These are phyloP conservation scores for Neolamprologus sp. DNA, from an alignment of 2,113 vertebrate genomes.

Conservation along the genomic window DNA sequence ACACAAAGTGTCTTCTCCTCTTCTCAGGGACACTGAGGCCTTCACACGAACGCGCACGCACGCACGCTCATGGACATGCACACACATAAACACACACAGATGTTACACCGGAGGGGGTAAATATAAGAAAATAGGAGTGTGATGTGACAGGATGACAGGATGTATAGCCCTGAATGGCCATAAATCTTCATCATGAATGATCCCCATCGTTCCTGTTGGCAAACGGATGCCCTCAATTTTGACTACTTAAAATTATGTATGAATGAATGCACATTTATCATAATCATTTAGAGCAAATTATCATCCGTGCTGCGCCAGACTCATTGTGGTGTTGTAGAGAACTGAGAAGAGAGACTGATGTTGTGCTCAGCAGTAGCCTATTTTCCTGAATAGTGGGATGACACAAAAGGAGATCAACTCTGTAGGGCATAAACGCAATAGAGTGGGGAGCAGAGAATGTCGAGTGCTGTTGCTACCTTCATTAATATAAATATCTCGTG, in stretches of 20 bases:
- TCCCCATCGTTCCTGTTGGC: not conserved
- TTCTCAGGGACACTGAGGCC: constrained; percentile 14
- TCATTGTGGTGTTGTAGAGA: not conserved
- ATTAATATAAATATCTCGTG: constrained; percentile 49
- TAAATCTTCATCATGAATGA: not conserved
- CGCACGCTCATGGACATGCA: not conserved
- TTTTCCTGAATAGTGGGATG: constrained; percentile 49
- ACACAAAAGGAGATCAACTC: constrained; percentile 55
- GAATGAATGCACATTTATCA: not conserved
- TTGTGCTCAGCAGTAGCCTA: constrained; percentile 48
- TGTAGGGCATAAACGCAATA: constrained; percentile 39
- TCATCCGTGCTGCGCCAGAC: not conserved
- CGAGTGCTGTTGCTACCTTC: constrained; percentile 35
- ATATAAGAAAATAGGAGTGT: not conserved
- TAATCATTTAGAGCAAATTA: constrained; percentile 22
- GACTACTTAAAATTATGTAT: not conserved
- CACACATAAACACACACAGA: not conserved
- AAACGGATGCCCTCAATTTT: not conserved
- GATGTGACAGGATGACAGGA: not conserved
- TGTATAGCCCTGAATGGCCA: not conserved
- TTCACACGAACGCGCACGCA: not conserved
- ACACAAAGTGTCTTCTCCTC: constrained; percentile 40
- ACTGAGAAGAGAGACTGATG: constrained; percentile 13
- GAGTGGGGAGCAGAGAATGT: constrained; percentile 34
- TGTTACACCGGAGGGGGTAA: not conserved